Evolutionary conservation across 2,888 invertebrate species (phyloP).

Genomic region (Caenorhabditis uteleia): DNA sequence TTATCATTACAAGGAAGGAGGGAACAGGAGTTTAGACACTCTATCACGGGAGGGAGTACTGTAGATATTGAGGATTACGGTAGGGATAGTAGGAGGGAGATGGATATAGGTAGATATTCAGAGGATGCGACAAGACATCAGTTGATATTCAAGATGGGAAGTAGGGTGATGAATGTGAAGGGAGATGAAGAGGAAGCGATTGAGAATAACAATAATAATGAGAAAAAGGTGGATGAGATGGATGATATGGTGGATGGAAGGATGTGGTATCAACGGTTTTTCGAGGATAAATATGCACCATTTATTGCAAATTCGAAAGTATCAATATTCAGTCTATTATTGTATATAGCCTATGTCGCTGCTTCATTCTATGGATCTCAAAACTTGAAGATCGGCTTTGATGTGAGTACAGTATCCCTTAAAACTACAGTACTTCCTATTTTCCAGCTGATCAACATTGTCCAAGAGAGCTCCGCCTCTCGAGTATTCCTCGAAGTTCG

Average conservation of each 20-base stretch:
- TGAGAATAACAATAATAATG: constrained; percentile 30
- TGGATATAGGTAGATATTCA: constrained; percentile 2
- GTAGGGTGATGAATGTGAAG: constrained; percentile 7
- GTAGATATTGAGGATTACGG: constrained; percentile 19
- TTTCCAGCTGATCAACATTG: constrained; percentile 59
- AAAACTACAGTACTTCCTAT: background rate
- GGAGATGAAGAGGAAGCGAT: constrained; percentile 16
- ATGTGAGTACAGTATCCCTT: constrained; percentile 36
- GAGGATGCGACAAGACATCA: constrained; percentile 11
- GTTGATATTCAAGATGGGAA: constrained; percentile 30
- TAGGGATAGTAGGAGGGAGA: background rate
- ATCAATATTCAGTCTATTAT: constrained; percentile 28
- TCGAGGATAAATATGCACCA: constrained; percentile 56
- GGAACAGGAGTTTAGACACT: constrained; percentile 49
- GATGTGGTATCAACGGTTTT: constrained; percentile 62
- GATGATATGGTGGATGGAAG: constrained; percentile 9
- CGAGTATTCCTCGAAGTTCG: constrained; percentile 54
- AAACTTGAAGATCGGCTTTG: constrained; percentile 57
- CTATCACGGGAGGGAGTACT: constrained; percentile 41
- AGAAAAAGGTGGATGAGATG: constrained; percentile 14
- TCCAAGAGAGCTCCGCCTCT: constrained; percentile 53
- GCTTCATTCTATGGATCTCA: constrained; percentile 45
- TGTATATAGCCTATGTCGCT: constrained; percentile 44
- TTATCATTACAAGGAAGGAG: constrained; percentile 56
- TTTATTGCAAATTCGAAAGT: constrained; percentile 43